Base-by-base conservation (phyloP, 2,113 vertebrate genomes). In the Tyrannus savana region DNA sequence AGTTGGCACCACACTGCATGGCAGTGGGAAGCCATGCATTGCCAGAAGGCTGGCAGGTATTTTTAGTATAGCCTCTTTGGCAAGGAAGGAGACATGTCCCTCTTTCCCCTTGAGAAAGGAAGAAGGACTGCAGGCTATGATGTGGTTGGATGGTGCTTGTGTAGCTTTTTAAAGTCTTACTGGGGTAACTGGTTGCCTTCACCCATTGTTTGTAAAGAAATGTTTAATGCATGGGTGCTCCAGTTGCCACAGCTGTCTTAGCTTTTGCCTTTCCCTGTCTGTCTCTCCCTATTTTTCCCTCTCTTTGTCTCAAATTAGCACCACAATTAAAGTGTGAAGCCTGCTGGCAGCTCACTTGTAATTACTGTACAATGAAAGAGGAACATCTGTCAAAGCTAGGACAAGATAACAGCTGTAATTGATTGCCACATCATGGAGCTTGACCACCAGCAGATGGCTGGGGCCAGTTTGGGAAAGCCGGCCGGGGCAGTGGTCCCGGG, bases 401-500 rank as follows among this genome's bases (percentile, higher is more conserved):
- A 96, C 93, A 94, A 97, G 97, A 97, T 97, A 97, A 97, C 97
- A 97, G 96, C 97, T 97, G 97, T 97, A 97, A 97, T 97, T 95
- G 97, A 97, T 97, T 96, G 96, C 96, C 97, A 92, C 91, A 94
- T 96, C 95, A 59, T 93, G 91, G 72, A 91, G 95, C 92, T 93
- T 97, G 97, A 95, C 97, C 97, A 97, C 93, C 96, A 96, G 95
- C 97, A 97, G 97, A 97, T 97, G 97, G 96, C 92, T 59, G 33
- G 89, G 96, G 96, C 91, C 81, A 50, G 39, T 64, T 96, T 69
- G 80, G 92, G 73, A 94, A 95, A 95, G 78, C 79, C 1, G 1
- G 3, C 62, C 55, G 13, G 82, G 71, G 80, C 75, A n/a, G 87
- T 6, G 30, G 46, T 85, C 82, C 58, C 19, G 66, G 84, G 79